Conservation (phyloP, 2,797 vertebrate genomes). For the Trematomus bernacchii region DNA sequence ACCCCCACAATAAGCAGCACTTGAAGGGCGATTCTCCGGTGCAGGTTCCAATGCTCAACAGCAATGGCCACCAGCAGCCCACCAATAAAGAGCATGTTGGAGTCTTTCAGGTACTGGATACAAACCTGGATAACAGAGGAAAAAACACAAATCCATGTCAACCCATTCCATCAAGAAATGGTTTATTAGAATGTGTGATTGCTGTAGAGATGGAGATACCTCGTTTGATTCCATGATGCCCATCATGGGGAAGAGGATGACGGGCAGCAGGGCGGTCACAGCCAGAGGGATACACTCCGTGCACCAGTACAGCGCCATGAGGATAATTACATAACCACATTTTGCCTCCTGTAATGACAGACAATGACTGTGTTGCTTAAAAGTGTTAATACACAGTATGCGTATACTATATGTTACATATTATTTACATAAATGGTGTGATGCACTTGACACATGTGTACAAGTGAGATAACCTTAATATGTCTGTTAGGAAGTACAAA, state of each 20-base stretch:
- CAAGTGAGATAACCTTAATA: not conserved
- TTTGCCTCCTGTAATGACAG: slow-evolving; percentile 82
- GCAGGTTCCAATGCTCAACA: slow-evolving; percentile 90
- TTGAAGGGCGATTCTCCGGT: slow-evolving; percentile 89
- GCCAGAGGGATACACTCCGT: slow-evolving; percentile 94
- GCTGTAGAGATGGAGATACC: slow-evolving; percentile 25
- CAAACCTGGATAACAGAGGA: slow-evolving; percentile 82
- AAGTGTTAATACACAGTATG: not conserved
- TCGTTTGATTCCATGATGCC: slow-evolving; percentile 86
- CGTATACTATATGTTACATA: not conserved
- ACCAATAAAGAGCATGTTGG: slow-evolving; percentile 92
- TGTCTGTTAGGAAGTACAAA: not conserved
- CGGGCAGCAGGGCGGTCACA: slow-evolving; percentile 91
- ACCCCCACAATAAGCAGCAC: slow-evolving; percentile 89
- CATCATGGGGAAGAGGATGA: slow-evolving; percentile 94
- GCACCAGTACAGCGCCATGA: slow-evolving; percentile 96
- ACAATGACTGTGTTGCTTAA: not conserved
- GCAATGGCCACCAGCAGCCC: slow-evolving; percentile 91
- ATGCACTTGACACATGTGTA: not conserved
- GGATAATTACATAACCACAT: slow-evolving; percentile 90
- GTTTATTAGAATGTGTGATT: not conserved
- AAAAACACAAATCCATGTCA: not conserved
- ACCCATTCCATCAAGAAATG: not conserved
- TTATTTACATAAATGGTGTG: not conserved
- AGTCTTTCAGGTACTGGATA: slow-evolving; percentile 89